Evolutionary conservation across 2,888 invertebrate species (phyloP), one percentile per base, ranked within the genome.

Genomic region (Noctua fimbriata): DNA sequence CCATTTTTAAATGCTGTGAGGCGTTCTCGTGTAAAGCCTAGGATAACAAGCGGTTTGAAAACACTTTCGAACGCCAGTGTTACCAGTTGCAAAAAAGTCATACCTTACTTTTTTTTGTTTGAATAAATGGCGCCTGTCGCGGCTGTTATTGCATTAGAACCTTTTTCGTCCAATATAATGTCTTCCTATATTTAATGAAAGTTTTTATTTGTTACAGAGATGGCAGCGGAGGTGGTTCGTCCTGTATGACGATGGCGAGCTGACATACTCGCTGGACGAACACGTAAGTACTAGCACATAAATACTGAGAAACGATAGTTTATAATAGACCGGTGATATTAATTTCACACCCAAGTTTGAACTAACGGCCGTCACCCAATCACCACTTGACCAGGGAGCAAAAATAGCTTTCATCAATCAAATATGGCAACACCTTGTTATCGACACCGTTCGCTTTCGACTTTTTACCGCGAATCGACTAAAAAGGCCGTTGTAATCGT

Each of bases 171-270:
- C 14, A 16, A 2, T 6, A 1, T 69, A 18, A 74, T 66, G 36
- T 69, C 41, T 86, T 74, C 72, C 44, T 79, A 32, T 55, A 67
- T 72, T 66, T 81, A 73, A 88, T 69, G 1, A 73, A 66, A 21
- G 67, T 79, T 81, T 85, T 88, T 89, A 18, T 85, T 97, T 96
- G 94, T 98, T 98, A 60, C 98, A 99, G 99, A 98, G 99, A 97
- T 99, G 99, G 99, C 99, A 99, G 97, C 97, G 99, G 94, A 97
- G 99, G 93, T 99, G 99, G 98, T 99, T 99, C 97, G 99, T 99
- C 76, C 97, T 99, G 77, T 99, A 99, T 97, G 99, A 99, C 96
- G 99, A 99, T 95, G 99, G 99, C 77, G 99, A 99, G 95, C 97
- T 99, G 85, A 99, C 99, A 74, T 99, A 99, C 96, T 99, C 99